Evolutionary conservation across 2,888 invertebrate species (phyloP).

Genomic region (Nephrocerus scutellatus): DNA sequence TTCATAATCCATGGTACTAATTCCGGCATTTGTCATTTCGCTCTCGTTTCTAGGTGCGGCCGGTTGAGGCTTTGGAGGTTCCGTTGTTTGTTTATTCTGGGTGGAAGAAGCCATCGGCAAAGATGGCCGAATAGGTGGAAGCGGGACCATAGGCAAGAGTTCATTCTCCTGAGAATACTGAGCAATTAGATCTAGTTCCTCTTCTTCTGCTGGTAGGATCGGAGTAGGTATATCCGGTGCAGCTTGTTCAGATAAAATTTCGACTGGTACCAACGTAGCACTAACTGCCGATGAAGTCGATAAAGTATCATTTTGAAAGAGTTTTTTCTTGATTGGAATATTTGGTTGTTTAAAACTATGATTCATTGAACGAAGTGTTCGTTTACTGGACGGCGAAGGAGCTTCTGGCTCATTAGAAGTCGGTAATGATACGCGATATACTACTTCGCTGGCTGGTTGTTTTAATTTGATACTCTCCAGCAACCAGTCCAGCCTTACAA

Average conservation of each 20-base stretch:
- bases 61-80: constrained; percentile 6
- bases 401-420: constrained; percentile 40
- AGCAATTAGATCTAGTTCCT: constrained; percentile 32
- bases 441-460: constrained; percentile 50
- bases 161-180: constrained; percentile 41
- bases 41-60: constrained; percentile 17
- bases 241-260: neutral
- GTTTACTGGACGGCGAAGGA: constrained; percentile 58
- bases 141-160: constrained; percentile 26
- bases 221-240: constrained; percentile 7
- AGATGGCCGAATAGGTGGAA: too few species aligned
- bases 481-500: constrained; percentile 70
- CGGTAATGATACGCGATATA: constrained; percentile 37
- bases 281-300: too few species aligned
- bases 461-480: constrained; percentile 60
- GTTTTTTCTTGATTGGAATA: constrained; percentile 35
- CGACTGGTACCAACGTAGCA: too few species aligned
- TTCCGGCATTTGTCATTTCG: constrained; percentile 32
- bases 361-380: constrained; percentile 43
- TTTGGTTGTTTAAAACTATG: constrained; percentile 44
- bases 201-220: constrained; percentile 20
- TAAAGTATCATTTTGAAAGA: constrained; percentile 25
- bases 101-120: constrained; percentile 31
- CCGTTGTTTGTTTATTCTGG: constrained; percentile 16
- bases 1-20: constrained; percentile 38